A percentile compares a stretch with the other conserved stretches of the same genome.
These are phyloP conservation scores for Esox lucius DNA, from an alignment of 2,797 vertebrate genomes.

Conservation along the genomic window DNA sequence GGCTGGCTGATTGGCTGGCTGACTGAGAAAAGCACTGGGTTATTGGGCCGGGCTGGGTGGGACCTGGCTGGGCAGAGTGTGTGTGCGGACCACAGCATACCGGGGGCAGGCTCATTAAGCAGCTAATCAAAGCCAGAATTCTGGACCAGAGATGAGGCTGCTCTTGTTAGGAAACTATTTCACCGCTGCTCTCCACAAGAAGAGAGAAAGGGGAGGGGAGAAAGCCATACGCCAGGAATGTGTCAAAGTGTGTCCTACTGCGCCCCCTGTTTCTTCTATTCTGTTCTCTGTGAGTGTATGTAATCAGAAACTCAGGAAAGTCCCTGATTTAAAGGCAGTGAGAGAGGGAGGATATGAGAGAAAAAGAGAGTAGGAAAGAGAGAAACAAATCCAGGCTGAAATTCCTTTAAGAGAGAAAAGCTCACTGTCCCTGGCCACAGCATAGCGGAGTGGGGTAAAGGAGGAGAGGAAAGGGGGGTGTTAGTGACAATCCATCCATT, in stretches of 20 bases:
- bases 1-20: no score
- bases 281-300: constrained; percentile 10
- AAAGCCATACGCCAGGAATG: constrained; percentile 75
- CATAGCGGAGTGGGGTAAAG: constrained; percentile 27
- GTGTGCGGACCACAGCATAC: constrained; percentile 71
- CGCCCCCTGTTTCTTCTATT: constrained; percentile 52
- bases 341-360: neutral
- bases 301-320: constrained; percentile 76
- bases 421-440: constrained; percentile 28
- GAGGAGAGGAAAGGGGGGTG: constrained; percentile 1
- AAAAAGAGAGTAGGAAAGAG: neutral
- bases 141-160: constrained; percentile 76
- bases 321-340: constrained; percentile 69
- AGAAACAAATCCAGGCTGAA: constrained; percentile 47
- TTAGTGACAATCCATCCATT: constrained; percentile 43
- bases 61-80: constrained; percentile 14
- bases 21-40: neutral
- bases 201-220: constrained; percentile 56
- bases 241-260: constrained; percentile 76
- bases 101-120: constrained; percentile 77
- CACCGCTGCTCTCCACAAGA: constrained; percentile 71
- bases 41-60: neutral
- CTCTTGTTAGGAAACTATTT: constrained; percentile 80
- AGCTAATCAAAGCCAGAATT: constrained; percentile 79
- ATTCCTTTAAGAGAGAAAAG: constrained; percentile 58